A percentile compares a stretch with the other conserved stretches of the same genome.
phyloP scores from a whole-genome alignment of 1,140 invertebrate genomes.

The Drosophila tani region DNA sequence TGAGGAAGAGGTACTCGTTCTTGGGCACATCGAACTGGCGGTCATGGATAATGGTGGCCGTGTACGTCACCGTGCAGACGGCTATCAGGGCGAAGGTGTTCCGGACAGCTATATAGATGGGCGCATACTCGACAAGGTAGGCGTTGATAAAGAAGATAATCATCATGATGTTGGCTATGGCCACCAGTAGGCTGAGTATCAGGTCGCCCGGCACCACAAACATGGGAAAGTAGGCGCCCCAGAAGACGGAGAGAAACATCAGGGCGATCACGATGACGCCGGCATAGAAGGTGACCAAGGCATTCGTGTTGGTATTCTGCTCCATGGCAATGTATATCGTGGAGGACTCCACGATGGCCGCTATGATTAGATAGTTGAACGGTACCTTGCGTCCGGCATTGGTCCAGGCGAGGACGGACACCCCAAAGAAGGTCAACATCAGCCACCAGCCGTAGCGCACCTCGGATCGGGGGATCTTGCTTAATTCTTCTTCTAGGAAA shows the following conservation, averaged over 20 bases:
- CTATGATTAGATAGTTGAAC: constrained; percentile 36
- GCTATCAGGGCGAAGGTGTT: constrained; percentile 59
- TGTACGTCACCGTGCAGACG: constrained; percentile 61
- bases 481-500: neutral
- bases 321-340: constrained; percentile 64
- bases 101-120: constrained; percentile 18
- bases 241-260: constrained; percentile 44
- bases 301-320: constrained; percentile 33
- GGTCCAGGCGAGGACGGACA: constrained; percentile 56
- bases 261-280: constrained; percentile 42
- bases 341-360: constrained; percentile 55
- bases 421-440: constrained; percentile 44
- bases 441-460: constrained; percentile 61
- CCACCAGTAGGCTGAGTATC: constrained; percentile 54
- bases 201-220: constrained; percentile 63
- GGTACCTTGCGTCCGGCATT: constrained; percentile 51
- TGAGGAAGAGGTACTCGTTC: constrained; percentile 63
- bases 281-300: constrained; percentile 57
- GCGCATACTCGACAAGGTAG: neutral
- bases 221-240: constrained; percentile 71
- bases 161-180: constrained; percentile 49
- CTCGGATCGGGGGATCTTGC: neutral
- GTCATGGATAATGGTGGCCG: constrained; percentile 71
- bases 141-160: constrained; percentile 55
- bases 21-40: constrained; percentile 71